phyloP scores from a whole-genome alignment of 2,888 invertebrate species.

The Brachyptera risi region DNA sequence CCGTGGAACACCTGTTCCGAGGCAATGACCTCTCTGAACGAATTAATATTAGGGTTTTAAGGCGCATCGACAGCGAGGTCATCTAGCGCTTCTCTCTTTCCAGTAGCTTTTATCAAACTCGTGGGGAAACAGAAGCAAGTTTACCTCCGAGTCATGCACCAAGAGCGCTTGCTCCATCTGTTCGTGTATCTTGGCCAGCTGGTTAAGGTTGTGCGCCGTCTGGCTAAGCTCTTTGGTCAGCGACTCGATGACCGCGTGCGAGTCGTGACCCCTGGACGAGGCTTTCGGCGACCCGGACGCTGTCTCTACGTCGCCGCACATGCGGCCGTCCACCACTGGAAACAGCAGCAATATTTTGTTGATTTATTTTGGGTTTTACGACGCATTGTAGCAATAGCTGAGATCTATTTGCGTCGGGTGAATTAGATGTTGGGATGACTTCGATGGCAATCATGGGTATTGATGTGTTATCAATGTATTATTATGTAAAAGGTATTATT shows the following conservation, averaged over 20 bases:
- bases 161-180: slow-evolving; percentile 45
- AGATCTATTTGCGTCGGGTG: too few species aligned
- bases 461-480: too few species aligned
- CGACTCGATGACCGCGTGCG: slow-evolving; percentile 57
- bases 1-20: too few species aligned
- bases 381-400: not conserved
- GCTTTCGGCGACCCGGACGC: slow-evolving; percentile 37
- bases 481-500: too few species aligned
- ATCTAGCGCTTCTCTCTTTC: too few species aligned
- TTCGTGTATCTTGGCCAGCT: slow-evolving; percentile 60
- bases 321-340: not conserved
- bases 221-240: slow-evolving; percentile 61
- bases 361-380: not conserved
- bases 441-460: too few species aligned
- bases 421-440: too few species aligned
- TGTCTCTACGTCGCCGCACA: not conserved
- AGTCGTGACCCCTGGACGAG: slow-evolving; percentile 65
- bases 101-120: too few species aligned
- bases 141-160: slow-evolving; percentile 49
- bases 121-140: too few species aligned
- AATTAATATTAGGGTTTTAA: too few species aligned
- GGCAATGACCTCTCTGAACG: too few species aligned
- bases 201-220: slow-evolving; percentile 65
- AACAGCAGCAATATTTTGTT: not conserved
- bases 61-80: too few species aligned